Base-by-base conservation (phyloP, 2,888 invertebrate genomes). In the Bruchidius siliquastri region DNA sequence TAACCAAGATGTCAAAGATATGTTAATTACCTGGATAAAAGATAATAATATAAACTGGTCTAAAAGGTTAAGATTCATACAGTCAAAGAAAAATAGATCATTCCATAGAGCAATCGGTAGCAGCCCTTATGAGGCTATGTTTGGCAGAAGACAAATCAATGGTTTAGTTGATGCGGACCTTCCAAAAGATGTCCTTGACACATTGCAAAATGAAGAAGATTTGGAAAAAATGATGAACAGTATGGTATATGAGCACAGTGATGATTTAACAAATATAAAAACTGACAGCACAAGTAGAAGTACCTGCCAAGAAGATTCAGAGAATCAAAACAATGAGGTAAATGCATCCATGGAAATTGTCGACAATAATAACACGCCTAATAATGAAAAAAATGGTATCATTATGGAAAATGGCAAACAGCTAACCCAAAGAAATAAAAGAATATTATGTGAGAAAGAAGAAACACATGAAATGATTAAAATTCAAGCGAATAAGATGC, bases 1-100 rank as follows among this genome's bases (percentile, higher is more conserved):
- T 1, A 81, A 80, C 74, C 78, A 76, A 72, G 79, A 81, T 76
- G 74, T 26, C 13, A 6, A 73, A 30, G 71, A 72, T 70, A 74
- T 76, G 72, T 32, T 76, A 21, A 20, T 21, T 18, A 71, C 67
- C 20, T 76, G 75, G 75, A 32, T 74, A 70, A 0, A 20, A 49
- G 75, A 70, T 21, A 74, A 74, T 68, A 30, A 71, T 20, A 30
- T 13, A 21, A 69, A 72, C 71, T 72, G 72, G 70, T 72, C 72
- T 20, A 70, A 72, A 22, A 70, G 73, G 26, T 70, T 70, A 21
- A 70, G 32, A 67, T 73, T 73, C 22, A 71, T 73, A 32, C 71
- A 73, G 66, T 71, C 66, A 73, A 1, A 69, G 22, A 71, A 73
- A 49, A 73, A 71, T n/a, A 2, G 73, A 71, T 32, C 70, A 10